Percentiles rank a stretch among this genome's conserved stretches.
Evolutionary conservation across 2,888 invertebrate genomes (phyloP).

Genomic region (Bibio marci): DNA sequence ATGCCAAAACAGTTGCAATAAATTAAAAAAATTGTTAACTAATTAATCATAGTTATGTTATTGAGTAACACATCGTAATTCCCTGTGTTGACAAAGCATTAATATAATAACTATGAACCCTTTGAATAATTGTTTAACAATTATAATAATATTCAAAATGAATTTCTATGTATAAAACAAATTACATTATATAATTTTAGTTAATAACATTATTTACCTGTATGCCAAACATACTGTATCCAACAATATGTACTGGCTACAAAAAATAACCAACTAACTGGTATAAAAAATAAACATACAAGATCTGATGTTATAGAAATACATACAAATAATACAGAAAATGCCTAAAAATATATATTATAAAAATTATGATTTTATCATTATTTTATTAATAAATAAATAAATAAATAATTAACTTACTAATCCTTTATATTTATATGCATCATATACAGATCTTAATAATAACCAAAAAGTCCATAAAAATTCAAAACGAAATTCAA

Average conservation of each 20-base stretch:
- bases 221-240: conserved; percentile 97
- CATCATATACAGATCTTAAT: conserved; percentile 87
- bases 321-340: conserved; percentile 95
- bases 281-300: conserved; percentile 98
- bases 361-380: too few species aligned
- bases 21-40: too few species aligned
- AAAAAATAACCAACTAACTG: conserved; percentile 94
- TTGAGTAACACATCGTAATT: too few species aligned
- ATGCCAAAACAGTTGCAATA: too few species aligned
- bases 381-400: conserved; percentile 18
- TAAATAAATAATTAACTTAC: conserved; percentile 36
- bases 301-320: conserved; percentile 95
- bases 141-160: too few species aligned
- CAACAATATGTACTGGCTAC: conserved; percentile 97
- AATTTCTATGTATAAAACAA: too few species aligned
- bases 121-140: too few species aligned
- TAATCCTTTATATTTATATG: conserved; percentile 95
- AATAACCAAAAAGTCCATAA: conserved; percentile 98
- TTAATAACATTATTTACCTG: conserved; percentile 41
- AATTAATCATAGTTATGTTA: too few species aligned
- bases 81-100: too few species aligned
- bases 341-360: conserved; percentile 46
- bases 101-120: too few species aligned
- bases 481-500: conserved; percentile 98
- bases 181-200: not conserved